phyloP scores from a whole-genome alignment of 1,140 invertebrate genomes.

The Neuroterus valhalla region DNA sequence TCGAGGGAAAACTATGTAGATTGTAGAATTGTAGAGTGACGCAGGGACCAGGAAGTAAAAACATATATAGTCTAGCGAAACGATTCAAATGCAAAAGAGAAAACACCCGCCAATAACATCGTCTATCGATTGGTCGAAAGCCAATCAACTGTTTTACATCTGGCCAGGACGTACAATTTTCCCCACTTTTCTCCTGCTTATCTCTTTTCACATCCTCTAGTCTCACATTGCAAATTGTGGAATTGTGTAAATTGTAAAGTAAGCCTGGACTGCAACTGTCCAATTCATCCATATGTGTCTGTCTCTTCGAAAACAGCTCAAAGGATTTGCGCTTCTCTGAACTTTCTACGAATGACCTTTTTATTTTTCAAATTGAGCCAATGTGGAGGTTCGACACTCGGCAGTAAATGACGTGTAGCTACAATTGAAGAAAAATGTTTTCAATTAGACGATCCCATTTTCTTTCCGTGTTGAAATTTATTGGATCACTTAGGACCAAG shows the following conservation, averaged over 20 bases:
- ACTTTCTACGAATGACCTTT: too few relatives aligned
- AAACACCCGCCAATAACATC: constrained; percentile 28
- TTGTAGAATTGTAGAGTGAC: constrained; percentile 41
- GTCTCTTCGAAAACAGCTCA: too few relatives aligned
- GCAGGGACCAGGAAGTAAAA: constrained; percentile 41
- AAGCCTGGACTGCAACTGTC: background rate
- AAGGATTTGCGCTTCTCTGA: too few relatives aligned
- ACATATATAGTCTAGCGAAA: background rate
- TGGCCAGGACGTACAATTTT: constrained; percentile 21
- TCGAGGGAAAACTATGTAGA: constrained; percentile 36
- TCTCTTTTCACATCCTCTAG: background rate
- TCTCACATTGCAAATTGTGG: background rate
- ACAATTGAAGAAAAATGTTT: too few relatives aligned
- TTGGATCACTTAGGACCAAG: too few relatives aligned
- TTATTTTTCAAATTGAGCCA: too few relatives aligned
- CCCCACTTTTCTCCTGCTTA: constrained; percentile 22
- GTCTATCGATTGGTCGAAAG: constrained; percentile 21
- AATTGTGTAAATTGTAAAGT: background rate
- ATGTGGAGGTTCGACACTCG: too few relatives aligned
- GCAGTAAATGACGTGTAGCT: too few relatives aligned
- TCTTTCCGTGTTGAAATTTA: too few relatives aligned
- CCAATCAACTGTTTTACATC: constrained; percentile 27
- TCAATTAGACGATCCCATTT: too few relatives aligned
- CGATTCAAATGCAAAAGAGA: constrained; percentile 14
- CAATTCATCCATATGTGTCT: background rate